A percentile compares a stretch with the other conserved stretches of the same genome.
These are phyloP conservation scores for Clostera curtula DNA, from an alignment of 2,888 invertebrate genomes.

Conservation along the genomic window DNA sequence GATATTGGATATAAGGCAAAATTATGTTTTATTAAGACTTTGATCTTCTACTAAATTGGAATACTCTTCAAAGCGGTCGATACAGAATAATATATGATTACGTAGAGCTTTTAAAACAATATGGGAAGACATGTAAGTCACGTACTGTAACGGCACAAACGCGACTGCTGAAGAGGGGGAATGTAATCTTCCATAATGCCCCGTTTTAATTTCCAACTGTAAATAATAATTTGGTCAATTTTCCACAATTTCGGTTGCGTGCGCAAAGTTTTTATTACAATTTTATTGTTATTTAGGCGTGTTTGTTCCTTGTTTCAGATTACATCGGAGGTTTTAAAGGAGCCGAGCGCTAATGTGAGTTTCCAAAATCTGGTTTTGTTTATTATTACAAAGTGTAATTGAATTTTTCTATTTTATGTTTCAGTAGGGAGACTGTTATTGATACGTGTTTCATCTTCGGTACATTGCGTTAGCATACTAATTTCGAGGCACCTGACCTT, in stretches of 20 bases:
- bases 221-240: conserved; percentile 75
- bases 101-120: too few relatives aligned
- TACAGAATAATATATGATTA: too few relatives aligned
- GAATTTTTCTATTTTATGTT: conserved; percentile 39
- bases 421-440: too few relatives aligned
- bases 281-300: conserved; percentile 75
- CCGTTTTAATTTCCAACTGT: conserved; percentile 68
- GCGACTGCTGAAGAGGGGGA: conserved; percentile 51
- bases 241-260: conserved; percentile 72
- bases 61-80: too few relatives aligned
- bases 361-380: conserved; percentile 62
- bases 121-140: conserved; percentile 30
- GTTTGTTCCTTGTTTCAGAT: conserved; percentile 75
- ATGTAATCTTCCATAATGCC: conserved; percentile 62
- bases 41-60: too few relatives aligned
- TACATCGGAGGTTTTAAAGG: conserved; percentile 70
- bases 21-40: too few relatives aligned
- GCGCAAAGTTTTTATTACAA: conserved; percentile 73
- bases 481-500: too few relatives aligned
- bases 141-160: conserved; percentile 31
- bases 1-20: too few relatives aligned
- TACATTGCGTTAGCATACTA: too few relatives aligned
- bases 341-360: conserved; percentile 72
- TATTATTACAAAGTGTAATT: conserved; percentile 49
- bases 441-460: too few relatives aligned